Evolutionary conservation across 2,888 invertebrate species (phyloP).

Genomic region (Limnephilus auricula): DNA sequence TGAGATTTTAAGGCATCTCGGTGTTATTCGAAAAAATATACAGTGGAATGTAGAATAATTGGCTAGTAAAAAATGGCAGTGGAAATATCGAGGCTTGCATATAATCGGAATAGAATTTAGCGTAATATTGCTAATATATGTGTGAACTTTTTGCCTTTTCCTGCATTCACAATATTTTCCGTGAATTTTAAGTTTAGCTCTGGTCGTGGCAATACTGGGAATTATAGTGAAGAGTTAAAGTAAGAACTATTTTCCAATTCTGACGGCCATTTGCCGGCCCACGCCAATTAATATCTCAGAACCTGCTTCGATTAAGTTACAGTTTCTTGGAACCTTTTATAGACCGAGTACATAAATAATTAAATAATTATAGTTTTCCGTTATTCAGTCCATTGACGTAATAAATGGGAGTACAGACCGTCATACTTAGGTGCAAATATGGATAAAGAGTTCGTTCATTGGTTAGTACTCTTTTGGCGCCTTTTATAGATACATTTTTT

Average conservation of each 20-base stretch:
- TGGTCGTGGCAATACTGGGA: background rate
- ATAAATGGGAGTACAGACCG: background rate
- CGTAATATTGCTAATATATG: background rate
- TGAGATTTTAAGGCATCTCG: background rate
- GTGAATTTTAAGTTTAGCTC: background rate
- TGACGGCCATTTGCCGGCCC: background rate
- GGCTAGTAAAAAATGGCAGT: background rate
- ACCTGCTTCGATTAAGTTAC: background rate
- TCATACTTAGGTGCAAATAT: background rate
- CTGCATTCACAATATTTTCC: background rate
- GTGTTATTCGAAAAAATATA: background rate
- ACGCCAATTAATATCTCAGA: background rate
- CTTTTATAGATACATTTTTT: no score
- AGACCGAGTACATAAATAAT: background rate
- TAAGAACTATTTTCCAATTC: background rate
- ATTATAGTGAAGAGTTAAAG: no score
- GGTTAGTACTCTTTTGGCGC: no score
- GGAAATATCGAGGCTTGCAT: no score
- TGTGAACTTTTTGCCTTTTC: background rate
- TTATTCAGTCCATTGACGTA: background rate
- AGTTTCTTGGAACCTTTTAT: background rate
- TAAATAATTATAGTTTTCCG: background rate
- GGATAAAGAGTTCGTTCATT: background rate
- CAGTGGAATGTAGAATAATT: background rate
- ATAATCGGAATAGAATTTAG: background rate